Conservation (phyloP, 1,140 invertebrate genomes). For the Drosophila sechellia region DNA sequence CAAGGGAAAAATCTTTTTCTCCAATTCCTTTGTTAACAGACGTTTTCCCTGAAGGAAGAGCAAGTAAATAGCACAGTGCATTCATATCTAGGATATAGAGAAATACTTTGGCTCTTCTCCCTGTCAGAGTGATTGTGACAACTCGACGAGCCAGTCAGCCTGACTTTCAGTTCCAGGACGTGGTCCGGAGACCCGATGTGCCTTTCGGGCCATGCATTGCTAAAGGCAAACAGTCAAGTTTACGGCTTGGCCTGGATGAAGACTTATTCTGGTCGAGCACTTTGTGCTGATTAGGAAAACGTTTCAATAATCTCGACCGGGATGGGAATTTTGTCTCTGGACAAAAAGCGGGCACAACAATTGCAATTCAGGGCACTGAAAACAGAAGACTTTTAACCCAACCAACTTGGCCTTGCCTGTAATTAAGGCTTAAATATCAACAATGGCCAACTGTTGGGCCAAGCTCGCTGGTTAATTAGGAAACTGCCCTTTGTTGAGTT, state of each 20-base stretch:
- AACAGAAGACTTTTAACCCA: constrained; percentile 61
- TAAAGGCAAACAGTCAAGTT: constrained; percentile 56
- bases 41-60: neutral
- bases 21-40: too few relatives aligned
- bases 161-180: constrained; percentile 5
- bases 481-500: constrained; percentile 47
- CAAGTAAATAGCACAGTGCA: constrained; percentile 50
- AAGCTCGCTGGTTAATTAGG: constrained; percentile 61
- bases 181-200: constrained; percentile 30
- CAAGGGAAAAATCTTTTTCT: neutral
- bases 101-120: constrained; percentile 41
- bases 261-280: constrained; percentile 42
- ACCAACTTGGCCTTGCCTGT: constrained; percentile 55
- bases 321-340: constrained; percentile 31
- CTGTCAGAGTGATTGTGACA: constrained; percentile 65
- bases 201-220: constrained; percentile 47
- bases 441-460: constrained; percentile 68
- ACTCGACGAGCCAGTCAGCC: constrained; percentile 7
- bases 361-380: constrained; percentile 55
- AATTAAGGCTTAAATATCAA: constrained; percentile 67
- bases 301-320: constrained; percentile 67
- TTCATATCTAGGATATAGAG: constrained; percentile 42
- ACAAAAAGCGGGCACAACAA: constrained; percentile 51
- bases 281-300: constrained; percentile 78
- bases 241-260: constrained; percentile 28